Conservation (phyloP, 1,140 invertebrate genomes). For the Stegodyphus dumicola region DNA sequence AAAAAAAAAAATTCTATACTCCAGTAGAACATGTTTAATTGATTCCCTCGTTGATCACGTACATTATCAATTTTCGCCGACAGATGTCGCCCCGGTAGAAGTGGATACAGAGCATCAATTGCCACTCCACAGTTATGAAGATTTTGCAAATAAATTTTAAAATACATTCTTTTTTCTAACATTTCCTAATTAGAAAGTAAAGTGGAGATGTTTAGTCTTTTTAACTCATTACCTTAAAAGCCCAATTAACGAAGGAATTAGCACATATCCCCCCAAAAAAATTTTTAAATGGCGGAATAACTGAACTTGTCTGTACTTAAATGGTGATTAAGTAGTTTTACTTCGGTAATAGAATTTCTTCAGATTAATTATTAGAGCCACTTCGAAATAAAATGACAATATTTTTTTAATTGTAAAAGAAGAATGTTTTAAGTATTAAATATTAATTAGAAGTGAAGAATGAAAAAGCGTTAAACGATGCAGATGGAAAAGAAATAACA, state of each 20-base stretch:
- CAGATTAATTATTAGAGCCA: conserved; percentile 24
- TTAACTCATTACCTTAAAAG: conserved; percentile 50
- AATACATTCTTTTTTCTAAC: background rate
- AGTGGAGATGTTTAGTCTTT: background rate
- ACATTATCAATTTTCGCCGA: conserved; percentile 22
- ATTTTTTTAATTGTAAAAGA: background rate
- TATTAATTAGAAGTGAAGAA: conserved; percentile 36
- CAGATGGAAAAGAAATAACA: background rate
- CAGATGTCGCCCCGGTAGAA: conserved; percentile 11
- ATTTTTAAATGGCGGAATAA: background rate
- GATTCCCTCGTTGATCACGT: conserved; percentile 25
- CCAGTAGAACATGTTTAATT: background rate
- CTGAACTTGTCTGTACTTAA: background rate
- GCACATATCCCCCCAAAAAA: background rate
- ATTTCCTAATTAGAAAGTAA: conserved; percentile 39
- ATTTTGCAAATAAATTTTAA: background rate
- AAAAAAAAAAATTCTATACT: no score
- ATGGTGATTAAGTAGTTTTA: conserved; percentile 43
- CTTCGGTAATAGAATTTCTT: conserved; percentile 39
- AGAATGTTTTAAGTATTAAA: conserved; percentile 28
- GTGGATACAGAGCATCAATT: background rate
- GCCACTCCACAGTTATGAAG: background rate
- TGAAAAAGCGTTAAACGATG: conserved; percentile 9
- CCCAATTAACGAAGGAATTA: conserved; percentile 47
- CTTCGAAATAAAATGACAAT: background rate